phyloP scores from a whole-genome alignment of 2,113 vertebrate species.

The Corapipo altera region DNA sequence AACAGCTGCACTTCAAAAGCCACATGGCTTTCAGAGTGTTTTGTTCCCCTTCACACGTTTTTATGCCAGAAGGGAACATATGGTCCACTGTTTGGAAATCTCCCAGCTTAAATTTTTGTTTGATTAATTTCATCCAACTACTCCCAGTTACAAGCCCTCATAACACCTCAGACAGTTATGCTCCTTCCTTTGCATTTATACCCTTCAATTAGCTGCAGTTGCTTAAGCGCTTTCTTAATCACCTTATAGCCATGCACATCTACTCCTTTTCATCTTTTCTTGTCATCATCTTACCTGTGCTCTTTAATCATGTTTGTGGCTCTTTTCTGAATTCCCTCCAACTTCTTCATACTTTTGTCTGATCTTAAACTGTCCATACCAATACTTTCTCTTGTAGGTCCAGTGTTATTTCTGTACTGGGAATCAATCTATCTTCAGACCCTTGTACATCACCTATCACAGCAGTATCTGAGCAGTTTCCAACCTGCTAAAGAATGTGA shows the following conservation, averaged over 20 bases:
- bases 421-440: background rate
- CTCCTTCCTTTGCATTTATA: slow-evolving; percentile 40
- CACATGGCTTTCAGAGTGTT: slow-evolving; percentile 50
- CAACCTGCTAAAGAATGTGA: rapidly evolving
- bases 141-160: slow-evolving; percentile 50
- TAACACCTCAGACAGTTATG: slow-evolving; percentile 18
- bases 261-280: slow-evolving; percentile 27
- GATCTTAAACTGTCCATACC: background rate
- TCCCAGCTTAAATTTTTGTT: slow-evolving; percentile 62
- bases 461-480: background rate
- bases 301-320: background rate
- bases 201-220: slow-evolving; percentile 25
- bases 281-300: background rate
- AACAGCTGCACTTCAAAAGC: slow-evolving; percentile 71
- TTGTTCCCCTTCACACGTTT: slow-evolving; percentile 63
- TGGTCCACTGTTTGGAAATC: slow-evolving; percentile 56
- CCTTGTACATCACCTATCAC: background rate
- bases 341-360: background rate
- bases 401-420: background rate
- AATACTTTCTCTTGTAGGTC: background rate
- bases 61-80: slow-evolving; percentile 64
- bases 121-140: slow-evolving; percentile 67
- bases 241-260: background rate
- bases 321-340: slow-evolving; percentile 1
- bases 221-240: background rate